phyloP scores from a whole-genome alignment of 2,888 invertebrate species.

The Nomada lathburiana region DNA sequence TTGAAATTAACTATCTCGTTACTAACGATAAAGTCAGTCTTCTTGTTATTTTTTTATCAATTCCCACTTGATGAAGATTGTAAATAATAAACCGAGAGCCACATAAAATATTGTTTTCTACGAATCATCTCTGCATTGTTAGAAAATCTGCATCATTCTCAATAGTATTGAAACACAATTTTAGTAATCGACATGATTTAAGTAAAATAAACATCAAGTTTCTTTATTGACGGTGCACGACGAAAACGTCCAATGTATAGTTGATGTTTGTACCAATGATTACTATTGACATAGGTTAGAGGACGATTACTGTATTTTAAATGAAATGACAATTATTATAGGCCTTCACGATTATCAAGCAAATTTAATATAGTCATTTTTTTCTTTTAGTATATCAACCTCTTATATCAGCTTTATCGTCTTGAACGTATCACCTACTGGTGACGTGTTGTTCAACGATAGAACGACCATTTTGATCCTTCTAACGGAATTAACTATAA shows the following conservation, averaged over 20 bases:
- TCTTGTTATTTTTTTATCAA: slow-evolving; percentile 27
- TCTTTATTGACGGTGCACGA: slow-evolving; percentile 8
- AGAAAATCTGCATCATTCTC: not conserved
- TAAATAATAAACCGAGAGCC: slow-evolving; percentile 11
- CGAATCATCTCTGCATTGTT: slow-evolving; percentile 26
- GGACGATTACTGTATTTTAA: slow-evolving; percentile 20
- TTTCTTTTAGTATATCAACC: slow-evolving; percentile 25
- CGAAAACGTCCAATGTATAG: slow-evolving; percentile 4
- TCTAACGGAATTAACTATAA: slow-evolving; percentile 34
- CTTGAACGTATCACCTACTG: slow-evolving; percentile 53
- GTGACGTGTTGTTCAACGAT: slow-evolving; percentile 57
- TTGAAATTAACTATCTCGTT: slow-evolving; percentile 10
- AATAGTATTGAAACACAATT: not conserved
- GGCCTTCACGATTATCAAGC: slow-evolving; percentile 8
- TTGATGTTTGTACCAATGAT: slow-evolving; percentile 26
- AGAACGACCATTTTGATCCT: slow-evolving; percentile 53
- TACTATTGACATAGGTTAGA: slow-evolving; percentile 59
- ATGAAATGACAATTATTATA: slow-evolving; percentile 21
- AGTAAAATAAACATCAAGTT: slow-evolving; percentile 12
- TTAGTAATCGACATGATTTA: not conserved
- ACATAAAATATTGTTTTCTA: not conserved
- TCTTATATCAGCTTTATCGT: slow-evolving; percentile 46
- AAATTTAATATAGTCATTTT: slow-evolving; percentile 18
- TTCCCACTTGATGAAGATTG: slow-evolving; percentile 23
- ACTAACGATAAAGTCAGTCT: slow-evolving; percentile 41